Conservation (phyloP, 2,113 vertebrate species). For the Polyodon spathula region DNA sequence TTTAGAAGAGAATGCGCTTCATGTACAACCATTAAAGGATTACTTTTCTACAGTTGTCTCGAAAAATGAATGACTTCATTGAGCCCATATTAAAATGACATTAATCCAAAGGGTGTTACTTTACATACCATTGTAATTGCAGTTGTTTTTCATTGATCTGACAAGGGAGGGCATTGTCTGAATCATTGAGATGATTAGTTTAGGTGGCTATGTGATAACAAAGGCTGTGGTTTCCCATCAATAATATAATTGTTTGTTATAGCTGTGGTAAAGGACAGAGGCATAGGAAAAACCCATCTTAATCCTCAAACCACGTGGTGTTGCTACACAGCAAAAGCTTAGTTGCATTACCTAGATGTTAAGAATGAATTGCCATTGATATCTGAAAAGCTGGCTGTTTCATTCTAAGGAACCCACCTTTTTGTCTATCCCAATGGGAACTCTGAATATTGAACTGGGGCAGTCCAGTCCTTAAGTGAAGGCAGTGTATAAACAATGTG, state of each 20-base stretch:
- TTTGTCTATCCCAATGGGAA: slow-evolving; percentile 9
- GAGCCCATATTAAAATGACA: too few relatives aligned
- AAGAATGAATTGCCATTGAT: too few relatives aligned
- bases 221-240: not conserved
- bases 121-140: too few relatives aligned
- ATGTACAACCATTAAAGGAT: too few relatives aligned
- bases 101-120: too few relatives aligned
- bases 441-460: slow-evolving; percentile 8
- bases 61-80: too few relatives aligned
- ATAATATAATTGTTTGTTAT: not conserved
- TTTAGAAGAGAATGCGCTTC: too few relatives aligned
- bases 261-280: not conserved
- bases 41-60: too few relatives aligned
- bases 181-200: not conserved
- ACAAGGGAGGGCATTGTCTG: not conserved
- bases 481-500: slow-evolving; percentile 32
- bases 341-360: too few relatives aligned
- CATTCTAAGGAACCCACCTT: slow-evolving; percentile 4
- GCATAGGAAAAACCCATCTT: not conserved
- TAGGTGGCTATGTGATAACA: not conserved
- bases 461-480: slow-evolving; percentile 25
- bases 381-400: too few relatives aligned
- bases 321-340: slow-evolving; percentile 2
- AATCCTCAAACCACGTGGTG: not conserved
- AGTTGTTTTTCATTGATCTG: not conserved